Percentiles rank a stretch among this genome's conserved stretches.
phyloP scores from a whole-genome alignment of 2,113 vertebrate genomes.

The Datnioides undecimradiatus region DNA sequence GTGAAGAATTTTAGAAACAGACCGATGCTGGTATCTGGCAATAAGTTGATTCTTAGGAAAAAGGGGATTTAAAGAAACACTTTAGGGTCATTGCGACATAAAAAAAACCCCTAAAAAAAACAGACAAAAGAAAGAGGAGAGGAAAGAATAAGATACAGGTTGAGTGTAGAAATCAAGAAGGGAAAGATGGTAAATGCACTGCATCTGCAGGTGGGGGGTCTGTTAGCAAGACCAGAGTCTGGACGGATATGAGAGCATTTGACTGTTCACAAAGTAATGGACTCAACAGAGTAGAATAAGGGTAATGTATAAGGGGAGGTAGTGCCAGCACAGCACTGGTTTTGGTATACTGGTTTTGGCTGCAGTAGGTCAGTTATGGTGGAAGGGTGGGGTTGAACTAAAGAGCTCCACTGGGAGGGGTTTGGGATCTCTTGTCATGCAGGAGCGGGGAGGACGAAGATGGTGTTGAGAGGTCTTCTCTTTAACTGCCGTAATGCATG shows the following conservation, averaged over 20 bases:
- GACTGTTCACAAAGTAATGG: conserved; percentile 43
- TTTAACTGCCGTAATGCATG: conserved; percentile 96
- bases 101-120: not conserved
- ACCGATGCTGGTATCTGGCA: conserved; percentile 52
- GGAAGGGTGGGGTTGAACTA: conserved; percentile 23
- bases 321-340: conserved; percentile 76
- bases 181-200: conserved; percentile 16
- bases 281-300: conserved; percentile 25
- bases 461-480: conserved; percentile 51
- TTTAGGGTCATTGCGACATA: not conserved
- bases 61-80: not conserved
- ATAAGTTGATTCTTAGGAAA: conserved; percentile 2
- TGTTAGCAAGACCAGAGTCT: conserved; percentile 48
- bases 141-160: conserved; percentile 19
- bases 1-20: not conserved
- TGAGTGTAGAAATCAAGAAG: not conserved
- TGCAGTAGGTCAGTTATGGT: conserved; percentile 73
- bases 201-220: conserved; percentile 22
- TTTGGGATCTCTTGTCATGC: conserved; percentile 71
- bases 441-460: conserved; percentile 42
- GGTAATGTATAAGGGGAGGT: conserved; percentile 19
- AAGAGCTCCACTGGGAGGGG: conserved; percentile 60
- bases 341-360: conserved; percentile 89
- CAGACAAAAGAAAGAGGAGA: not conserved
- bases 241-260: conserved; percentile 76